Evolutionary conservation across 1,140 invertebrate species (phyloP).

Genomic region (Scaptodrosophila lebanonensis): DNA sequence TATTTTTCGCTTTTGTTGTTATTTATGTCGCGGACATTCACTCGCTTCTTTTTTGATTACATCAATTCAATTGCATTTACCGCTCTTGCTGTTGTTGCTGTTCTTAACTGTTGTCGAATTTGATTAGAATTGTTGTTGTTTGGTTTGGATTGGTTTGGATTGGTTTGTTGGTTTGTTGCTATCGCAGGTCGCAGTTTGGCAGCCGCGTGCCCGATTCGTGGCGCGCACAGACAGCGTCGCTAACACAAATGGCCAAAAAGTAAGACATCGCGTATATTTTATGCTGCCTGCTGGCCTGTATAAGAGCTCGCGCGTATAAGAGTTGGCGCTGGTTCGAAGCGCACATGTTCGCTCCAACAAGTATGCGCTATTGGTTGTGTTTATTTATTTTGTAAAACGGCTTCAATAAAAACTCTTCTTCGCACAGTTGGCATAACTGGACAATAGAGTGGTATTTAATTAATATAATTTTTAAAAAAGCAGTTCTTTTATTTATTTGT

Average conservation of each 20-base stretch:
- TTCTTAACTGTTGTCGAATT: conserved; percentile 16
- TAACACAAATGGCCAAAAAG: conserved; percentile 65
- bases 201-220: conserved; percentile 37
- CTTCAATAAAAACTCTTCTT: too few relatives aligned
- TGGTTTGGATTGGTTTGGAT: conserved; percentile 2
- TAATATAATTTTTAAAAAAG: too few relatives aligned
- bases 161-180: conserved; percentile 3
- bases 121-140: conserved; percentile 50
- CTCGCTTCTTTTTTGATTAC: too few relatives aligned
- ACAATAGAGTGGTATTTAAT: too few relatives aligned
- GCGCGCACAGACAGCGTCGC: conserved; percentile 36
- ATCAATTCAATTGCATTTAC: conserved; percentile 58
- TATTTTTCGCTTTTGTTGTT: too few relatives aligned
- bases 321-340: conserved; percentile 25
- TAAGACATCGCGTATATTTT: conserved; percentile 55
- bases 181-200: conserved; percentile 29
- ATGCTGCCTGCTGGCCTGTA: conserved; percentile 37
- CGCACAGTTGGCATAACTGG: too few relatives aligned
- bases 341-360: conserved; percentile 26
- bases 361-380: conserved; percentile 9
- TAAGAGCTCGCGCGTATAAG: conserved; percentile 27
- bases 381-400: too few relatives aligned
- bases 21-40: background rate
- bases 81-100: too few relatives aligned
- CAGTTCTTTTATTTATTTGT: too few relatives aligned